These are phyloP conservation scores for Micromys minutus DNA, from an alignment of 2,113 vertebrate genomes.

Conservation along the genomic window DNA sequence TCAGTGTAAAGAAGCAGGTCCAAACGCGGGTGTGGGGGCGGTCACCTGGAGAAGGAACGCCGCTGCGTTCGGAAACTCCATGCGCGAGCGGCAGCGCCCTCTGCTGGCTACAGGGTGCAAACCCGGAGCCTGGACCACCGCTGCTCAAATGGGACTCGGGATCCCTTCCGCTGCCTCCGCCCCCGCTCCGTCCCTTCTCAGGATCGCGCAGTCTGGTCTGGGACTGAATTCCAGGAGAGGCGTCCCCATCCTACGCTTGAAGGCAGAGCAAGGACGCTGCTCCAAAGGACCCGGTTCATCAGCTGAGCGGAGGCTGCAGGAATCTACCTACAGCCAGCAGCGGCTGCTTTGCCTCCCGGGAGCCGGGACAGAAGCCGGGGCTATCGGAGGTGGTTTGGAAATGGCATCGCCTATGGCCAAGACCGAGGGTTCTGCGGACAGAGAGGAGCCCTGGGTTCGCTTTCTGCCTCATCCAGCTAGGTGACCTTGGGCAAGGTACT, in stretches of 20 bases:
- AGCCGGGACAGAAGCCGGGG: conserved; percentile 40
- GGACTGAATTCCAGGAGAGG: not conserved
- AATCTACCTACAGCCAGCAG: conserved; percentile 15
- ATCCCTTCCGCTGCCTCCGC: conserved; percentile 46
- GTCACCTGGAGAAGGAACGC: not conserved
- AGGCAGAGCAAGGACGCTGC: conserved; percentile 27
- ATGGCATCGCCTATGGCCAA: conserved; percentile 59
- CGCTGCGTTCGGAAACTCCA: not conserved
- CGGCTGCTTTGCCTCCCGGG: conserved; percentile 45
- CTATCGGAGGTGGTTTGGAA: conserved; percentile 61
- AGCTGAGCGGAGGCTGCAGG: conserved; percentile 30
- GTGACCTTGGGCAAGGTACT: conserved; percentile 77
- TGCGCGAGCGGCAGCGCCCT: conserved; percentile 73
- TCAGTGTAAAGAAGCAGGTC: not conserved
- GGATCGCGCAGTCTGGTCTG: not conserved
- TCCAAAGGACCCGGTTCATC: conserved; percentile 29
- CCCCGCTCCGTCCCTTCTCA: conserved; percentile 9
- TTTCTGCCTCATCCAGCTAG: conserved; percentile 73
- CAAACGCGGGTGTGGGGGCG: not conserved
- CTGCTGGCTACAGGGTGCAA: conserved; percentile 43
- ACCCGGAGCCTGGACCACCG: not conserved
- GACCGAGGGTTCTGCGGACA: conserved; percentile 67
- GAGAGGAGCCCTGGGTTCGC: conserved; percentile 73
- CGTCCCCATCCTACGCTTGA: not conserved
- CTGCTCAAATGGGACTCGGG: conserved; percentile 20